Conservation (phyloP, 2,888 invertebrate species). For the Thera britannica region DNA sequence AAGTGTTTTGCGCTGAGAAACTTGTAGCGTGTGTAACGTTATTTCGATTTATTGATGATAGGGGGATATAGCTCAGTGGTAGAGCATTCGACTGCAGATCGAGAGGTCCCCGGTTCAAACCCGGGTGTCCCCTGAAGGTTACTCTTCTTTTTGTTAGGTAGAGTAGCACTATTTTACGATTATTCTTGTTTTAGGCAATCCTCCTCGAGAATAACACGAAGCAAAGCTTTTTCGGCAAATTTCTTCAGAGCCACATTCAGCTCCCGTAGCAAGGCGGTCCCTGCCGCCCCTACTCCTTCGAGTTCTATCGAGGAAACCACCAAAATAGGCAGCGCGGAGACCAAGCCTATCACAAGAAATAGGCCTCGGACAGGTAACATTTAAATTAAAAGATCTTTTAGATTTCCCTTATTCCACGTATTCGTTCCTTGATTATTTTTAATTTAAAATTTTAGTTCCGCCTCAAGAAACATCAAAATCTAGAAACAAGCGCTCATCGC, state of each 20-base stretch:
- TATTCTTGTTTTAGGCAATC: slow-evolving; percentile 55
- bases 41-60: slow-evolving; percentile 37
- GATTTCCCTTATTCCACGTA: background rate
- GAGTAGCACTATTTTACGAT: slow-evolving; percentile 24
- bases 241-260: slow-evolving; percentile 80
- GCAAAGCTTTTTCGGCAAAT: slow-evolving; percentile 69
- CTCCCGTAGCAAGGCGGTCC: slow-evolving; percentile 77
- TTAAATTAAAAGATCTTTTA: background rate
- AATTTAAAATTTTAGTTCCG: slow-evolving; percentile 46
- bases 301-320: slow-evolving; percentile 63
- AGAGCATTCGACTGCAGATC: slow-evolving; percentile 84
- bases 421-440: background rate
- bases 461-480: slow-evolving; percentile 55
- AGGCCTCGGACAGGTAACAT: slow-evolving; percentile 74
- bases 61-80: slow-evolving; percentile 84
- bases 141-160: slow-evolving; percentile 27
- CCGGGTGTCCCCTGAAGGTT: slow-evolving; percentile 77
- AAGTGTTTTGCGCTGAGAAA: slow-evolving; percentile 42
- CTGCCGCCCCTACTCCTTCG: slow-evolving; percentile 59
- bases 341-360: slow-evolving; percentile 79
- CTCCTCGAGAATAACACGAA: slow-evolving; percentile 45
- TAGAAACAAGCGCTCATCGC: slow-evolving; percentile 55
- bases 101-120: slow-evolving; percentile 85
- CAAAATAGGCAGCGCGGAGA: slow-evolving; percentile 83
- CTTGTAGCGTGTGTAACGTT: slow-evolving; percentile 35